A percentile compares a stretch with the other conserved stretches of the same genome.
Evolutionary conservation across 2,113 vertebrate genomes (phyloP).

Genomic region (Nyctibius bracteatus): DNA sequence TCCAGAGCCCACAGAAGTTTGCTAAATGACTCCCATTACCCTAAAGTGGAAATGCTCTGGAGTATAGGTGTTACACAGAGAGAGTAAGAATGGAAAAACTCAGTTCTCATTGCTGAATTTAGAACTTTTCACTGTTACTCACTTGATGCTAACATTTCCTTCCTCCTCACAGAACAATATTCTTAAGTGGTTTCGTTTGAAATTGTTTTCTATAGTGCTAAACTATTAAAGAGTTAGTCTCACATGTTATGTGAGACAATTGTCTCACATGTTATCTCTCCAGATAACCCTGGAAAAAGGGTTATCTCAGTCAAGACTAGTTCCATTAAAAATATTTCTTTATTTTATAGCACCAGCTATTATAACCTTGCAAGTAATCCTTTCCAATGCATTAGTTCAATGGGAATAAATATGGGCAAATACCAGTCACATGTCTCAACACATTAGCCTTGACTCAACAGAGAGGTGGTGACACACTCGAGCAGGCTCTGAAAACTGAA

Average conservation of each 20-base stretch:
- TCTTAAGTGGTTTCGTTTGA: not conserved
- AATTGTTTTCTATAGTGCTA: not conserved
- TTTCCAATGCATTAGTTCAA: not conserved
- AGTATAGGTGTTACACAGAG: not conserved
- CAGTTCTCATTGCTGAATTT: not conserved
- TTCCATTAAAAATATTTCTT: not conserved
- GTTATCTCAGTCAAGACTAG: not conserved
- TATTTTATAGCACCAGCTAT: not conserved
- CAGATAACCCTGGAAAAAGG: no score
- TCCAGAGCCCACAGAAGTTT: not conserved
- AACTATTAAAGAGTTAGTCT: not conserved
- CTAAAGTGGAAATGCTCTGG: not conserved
- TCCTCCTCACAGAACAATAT: not conserved
- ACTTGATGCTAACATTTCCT: not conserved
- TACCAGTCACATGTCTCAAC: not conserved
- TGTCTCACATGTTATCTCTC: not conserved
- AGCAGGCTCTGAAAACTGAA: not conserved
- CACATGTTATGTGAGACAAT: not conserved
- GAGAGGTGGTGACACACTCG: not conserved
- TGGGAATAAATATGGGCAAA: not conserved
- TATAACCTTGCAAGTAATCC: not conserved
- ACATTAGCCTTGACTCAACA: not conserved
- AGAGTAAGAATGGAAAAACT: not conserved
- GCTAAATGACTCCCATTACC: not conserved
- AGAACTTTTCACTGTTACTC: not conserved